Conservation (phyloP, 2,113 vertebrate genomes). For the Morone saxatilis region DNA sequence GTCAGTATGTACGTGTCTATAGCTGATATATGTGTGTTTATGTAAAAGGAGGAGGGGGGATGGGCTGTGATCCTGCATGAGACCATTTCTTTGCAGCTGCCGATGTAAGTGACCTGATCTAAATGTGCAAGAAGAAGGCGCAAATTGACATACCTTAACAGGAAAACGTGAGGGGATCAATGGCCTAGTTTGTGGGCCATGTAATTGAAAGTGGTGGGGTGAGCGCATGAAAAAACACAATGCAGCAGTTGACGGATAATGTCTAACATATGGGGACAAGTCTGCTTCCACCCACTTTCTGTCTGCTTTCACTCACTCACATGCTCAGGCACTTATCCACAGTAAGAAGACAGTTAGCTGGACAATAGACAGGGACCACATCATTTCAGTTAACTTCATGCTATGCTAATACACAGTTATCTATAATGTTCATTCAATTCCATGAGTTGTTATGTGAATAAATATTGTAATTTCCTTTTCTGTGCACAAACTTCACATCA, state of each 20-base stretch:
- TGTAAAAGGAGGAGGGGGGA: neutral
- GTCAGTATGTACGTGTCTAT: neutral
- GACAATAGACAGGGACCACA: neutral
- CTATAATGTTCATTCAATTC: neutral
- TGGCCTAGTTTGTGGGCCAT: constrained; percentile 68
- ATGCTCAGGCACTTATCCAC: constrained; percentile 28
- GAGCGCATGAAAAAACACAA: constrained; percentile 63
- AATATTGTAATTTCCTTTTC: neutral
- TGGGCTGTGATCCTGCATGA: neutral
- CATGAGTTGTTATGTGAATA: neutral
- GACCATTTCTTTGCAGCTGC: constrained; percentile 61
- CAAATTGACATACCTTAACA: constrained; percentile 53
- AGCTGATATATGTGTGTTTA: neutral
- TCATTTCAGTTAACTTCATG: constrained; percentile 24
- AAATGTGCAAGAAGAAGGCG: constrained; percentile 26
- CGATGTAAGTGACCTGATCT: constrained; percentile 53
- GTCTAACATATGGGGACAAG: constrained; percentile 70
- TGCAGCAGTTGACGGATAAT: constrained; percentile 75
- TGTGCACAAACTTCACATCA: neutral
- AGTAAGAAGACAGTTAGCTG: constrained; percentile 19
- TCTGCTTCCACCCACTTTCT: constrained; percentile 53
- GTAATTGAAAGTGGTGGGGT: constrained; percentile 74
- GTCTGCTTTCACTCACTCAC: constrained; percentile 50
- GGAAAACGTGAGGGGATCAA: constrained; percentile 69
- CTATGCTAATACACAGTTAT: neutral